A percentile compares a stretch with the other conserved stretches of the same genome.
phyloP scores from a whole-genome alignment of 2,797 vertebrate species.

The Dallia pectoralis region DNA sequence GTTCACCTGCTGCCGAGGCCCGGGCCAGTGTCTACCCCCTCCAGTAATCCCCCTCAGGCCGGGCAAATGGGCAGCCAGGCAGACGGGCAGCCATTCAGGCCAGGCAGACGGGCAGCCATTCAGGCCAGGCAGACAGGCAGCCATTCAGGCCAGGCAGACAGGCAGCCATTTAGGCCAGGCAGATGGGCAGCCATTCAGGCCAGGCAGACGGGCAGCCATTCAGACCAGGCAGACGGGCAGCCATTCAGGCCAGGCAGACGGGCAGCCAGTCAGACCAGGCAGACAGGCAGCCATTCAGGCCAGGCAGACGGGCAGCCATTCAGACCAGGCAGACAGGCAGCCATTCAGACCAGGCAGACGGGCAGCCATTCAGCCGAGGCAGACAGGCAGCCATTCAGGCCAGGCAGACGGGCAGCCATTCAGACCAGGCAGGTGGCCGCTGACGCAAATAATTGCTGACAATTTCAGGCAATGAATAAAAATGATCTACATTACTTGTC shows the following conservation, averaged over 20 bases:
- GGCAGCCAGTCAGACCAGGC: conserved; percentile 85
- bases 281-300: conserved; percentile 99
- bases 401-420: conserved; percentile 97
- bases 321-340: conserved; percentile 89
- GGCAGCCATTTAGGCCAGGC: conserved; percentile 83
- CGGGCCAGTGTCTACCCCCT: conserved; percentile 68
- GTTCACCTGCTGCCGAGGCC: conserved; percentile 99
- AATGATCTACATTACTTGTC: conserved; percentile 99
- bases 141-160: conserved; percentile 99
- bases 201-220: conserved; percentile 99
- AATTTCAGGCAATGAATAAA: conserved; percentile 99
- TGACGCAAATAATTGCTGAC: conserved; percentile 99
- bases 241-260: conserved; percentile 99
- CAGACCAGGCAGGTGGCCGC: conserved; percentile 99
- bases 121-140: conserved; percentile 89
- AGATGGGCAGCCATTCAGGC: conserved; percentile 99
- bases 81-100: conserved; percentile 99
- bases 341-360: conserved; percentile 99
- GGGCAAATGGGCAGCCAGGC: too few species aligned
- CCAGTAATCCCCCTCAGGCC: conserved; percentile 78
- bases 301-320: conserved; percentile 99
- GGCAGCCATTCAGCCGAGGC: conserved; percentile 85
- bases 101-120: conserved; percentile 99
- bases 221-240: conserved; percentile 89
- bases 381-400: conserved; percentile 92